Base-by-base conservation (phyloP, 2,888 invertebrate genomes). In the Tetranychus piercei region DNA sequence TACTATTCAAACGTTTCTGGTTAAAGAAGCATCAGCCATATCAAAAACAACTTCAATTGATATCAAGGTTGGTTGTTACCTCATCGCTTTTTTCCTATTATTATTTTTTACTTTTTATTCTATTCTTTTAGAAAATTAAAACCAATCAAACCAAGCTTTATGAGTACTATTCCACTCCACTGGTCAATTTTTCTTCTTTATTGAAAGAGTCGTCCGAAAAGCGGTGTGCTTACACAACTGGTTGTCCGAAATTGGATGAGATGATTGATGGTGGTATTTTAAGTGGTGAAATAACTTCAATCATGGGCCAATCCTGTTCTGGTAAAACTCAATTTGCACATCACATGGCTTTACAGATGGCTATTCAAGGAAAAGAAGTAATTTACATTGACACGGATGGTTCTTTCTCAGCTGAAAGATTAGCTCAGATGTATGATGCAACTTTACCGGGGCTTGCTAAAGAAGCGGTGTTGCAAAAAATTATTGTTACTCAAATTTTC, bases 301-400 rank as follows among this genome's bases (percentile, higher is more conserved):
- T 69, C 8, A 20, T 23, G 20, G 69, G 69, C 9, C 20, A 20
- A 20, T 69, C 69, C 1, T 20, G 69, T 23, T 23, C 34, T 11
- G 69, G 69, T 23, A 69, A 69, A 22, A 69, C 69, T 23, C 69
- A 69, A 69, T 69, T 69, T 69, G 69, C 11, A n/a, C 69, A 23
- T 69, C 69, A 69, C 8, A 69, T 69, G 69, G 11, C 22, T 22
- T 11, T 69, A 11, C 20, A 69, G 9, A 23, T 20, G 20, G 69
- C 69, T 5, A 69, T 9, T 22, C 22, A 69, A 23, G 69, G 22
- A n/a, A 23, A 69, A 22, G 69, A 69, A 20, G 69, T 69, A n/a
- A 20, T 69, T 69, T 69, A 23, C 22, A 69, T 69, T 22, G 69
- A 69, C 34, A 69, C 69, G 11, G 69, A 69, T 69, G 69, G 22